Evolutionary conservation across 2,888 invertebrate species (phyloP).

Genomic region (Campoplex nolae): DNA sequence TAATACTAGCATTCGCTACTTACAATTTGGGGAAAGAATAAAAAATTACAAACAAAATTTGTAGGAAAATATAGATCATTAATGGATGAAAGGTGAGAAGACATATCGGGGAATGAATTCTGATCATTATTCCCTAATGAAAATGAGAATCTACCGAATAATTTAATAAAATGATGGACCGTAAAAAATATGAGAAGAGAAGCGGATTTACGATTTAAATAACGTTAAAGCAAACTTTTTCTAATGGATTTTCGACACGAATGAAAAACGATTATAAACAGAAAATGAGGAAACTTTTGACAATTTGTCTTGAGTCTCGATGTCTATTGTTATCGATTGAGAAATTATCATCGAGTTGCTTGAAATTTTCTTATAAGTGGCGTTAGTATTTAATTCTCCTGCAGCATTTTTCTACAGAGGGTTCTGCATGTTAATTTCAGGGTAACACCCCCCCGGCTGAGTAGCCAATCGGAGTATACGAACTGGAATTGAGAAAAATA

Average conservation of each 20-base stretch:
- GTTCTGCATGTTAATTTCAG: not conserved
- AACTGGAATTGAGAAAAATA: not conserved
- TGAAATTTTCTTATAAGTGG: not conserved
- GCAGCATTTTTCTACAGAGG: not conserved
- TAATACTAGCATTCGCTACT: too few relatives aligned
- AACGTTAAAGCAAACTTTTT: not conserved
- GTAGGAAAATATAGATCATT: too few relatives aligned
- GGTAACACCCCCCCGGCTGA: constrained; percentile 15
- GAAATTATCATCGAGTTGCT: not conserved
- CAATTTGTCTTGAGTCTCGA: not conserved
- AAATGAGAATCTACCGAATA: not conserved
- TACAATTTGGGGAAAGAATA: too few relatives aligned
- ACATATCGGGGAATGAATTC: not conserved
- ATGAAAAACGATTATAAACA: not conserved
- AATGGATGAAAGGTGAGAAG: not conserved
- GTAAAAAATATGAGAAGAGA: not conserved
- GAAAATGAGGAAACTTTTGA: not conserved
- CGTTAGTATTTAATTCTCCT: not conserved
- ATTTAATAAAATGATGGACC: not conserved
- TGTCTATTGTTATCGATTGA: not conserved
- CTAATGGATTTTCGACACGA: not conserved
- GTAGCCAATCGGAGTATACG: not conserved
- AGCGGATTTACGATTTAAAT: too few relatives aligned
- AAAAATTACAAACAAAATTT: too few relatives aligned
- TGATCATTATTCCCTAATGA: not conserved